A percentile compares a stretch with the other conserved stretches of the same genome.
Conservation (phyloP, 2,113 vertebrate species). For the Sinocyclocheilus grahami region DNA sequence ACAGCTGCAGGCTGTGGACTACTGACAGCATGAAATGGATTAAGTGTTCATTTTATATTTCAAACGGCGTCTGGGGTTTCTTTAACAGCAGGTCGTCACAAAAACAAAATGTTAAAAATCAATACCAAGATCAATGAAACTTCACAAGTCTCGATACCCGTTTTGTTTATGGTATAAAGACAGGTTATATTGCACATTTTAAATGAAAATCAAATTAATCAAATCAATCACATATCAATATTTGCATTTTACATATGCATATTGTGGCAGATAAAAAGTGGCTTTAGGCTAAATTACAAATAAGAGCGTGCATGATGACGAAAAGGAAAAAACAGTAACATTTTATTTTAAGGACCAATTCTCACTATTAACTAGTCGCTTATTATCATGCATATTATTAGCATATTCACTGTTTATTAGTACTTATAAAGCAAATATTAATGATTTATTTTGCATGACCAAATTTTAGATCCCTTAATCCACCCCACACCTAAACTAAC, state of each 20-base stretch:
- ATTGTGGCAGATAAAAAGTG: not conserved
- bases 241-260: not conserved
- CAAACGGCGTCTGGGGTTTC: not conserved
- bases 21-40: not conserved
- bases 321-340: not conserved
- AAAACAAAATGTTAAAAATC: not conserved
- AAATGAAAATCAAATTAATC: too few species aligned
- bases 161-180: not conserved
- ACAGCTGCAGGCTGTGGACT: not conserved
- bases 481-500: too few species aligned
- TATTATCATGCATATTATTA: too few species aligned
- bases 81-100: not conserved
- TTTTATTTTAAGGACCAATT: too few species aligned
- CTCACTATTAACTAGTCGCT: too few species aligned
- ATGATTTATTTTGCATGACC: too few species aligned
- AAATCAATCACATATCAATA: too few species aligned
- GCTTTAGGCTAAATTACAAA: not conserved
- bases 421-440: too few species aligned
- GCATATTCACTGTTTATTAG: too few species aligned
- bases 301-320: not conserved
- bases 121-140: not conserved
- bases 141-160: not conserved
- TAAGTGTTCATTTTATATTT: not conserved
- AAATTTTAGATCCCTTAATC: too few species aligned
- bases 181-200: too few species aligned